A percentile compares a stretch with the other conserved stretches of the same genome.
Evolutionary conservation across 2,888 invertebrate species (phyloP).

Genomic region (Nemapogon koenigi): DNA sequence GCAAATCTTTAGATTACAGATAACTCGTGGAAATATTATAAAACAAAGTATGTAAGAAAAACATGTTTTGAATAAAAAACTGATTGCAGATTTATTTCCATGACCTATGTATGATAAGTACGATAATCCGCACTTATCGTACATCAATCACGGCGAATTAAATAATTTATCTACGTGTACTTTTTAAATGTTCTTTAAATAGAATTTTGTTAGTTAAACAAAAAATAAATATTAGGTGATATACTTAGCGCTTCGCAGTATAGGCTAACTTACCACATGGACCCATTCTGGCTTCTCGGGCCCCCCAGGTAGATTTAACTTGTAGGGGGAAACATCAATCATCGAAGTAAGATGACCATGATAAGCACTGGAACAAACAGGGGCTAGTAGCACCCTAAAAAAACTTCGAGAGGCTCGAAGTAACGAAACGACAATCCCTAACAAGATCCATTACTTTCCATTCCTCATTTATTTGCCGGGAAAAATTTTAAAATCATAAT

Average conservation of each 20-base stretch:
- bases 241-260: slow-evolving; percentile 13
- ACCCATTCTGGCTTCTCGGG: slow-evolving; percentile 85
- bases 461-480: slow-evolving; percentile 5
- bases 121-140: no score
- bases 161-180: no score
- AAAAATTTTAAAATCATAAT: neutral
- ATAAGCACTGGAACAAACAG: slow-evolving; percentile 88
- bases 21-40: no score
- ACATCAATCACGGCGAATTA: no score
- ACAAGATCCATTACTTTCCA: slow-evolving; percentile 14
- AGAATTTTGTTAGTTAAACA: no score
- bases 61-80: no score
- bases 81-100: no score
- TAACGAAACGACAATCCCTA: slow-evolving; percentile 23
- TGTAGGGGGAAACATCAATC: slow-evolving; percentile 98
- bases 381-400: slow-evolving; percentile 59
- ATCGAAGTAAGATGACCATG: slow-evolving; percentile 96
- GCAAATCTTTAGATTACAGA: no score
- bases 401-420: slow-evolving; percentile 42
- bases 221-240: no score
- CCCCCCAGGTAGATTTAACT: slow-evolving; percentile 89
- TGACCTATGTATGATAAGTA: no score
- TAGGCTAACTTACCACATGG: slow-evolving; percentile 77
- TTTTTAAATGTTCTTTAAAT: no score
- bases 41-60: no score